Percentiles rank a stretch among this genome's conserved stretches.
Conservation (phyloP, 2,113 vertebrate genomes). For the Chlorodrepanis virens region DNA sequence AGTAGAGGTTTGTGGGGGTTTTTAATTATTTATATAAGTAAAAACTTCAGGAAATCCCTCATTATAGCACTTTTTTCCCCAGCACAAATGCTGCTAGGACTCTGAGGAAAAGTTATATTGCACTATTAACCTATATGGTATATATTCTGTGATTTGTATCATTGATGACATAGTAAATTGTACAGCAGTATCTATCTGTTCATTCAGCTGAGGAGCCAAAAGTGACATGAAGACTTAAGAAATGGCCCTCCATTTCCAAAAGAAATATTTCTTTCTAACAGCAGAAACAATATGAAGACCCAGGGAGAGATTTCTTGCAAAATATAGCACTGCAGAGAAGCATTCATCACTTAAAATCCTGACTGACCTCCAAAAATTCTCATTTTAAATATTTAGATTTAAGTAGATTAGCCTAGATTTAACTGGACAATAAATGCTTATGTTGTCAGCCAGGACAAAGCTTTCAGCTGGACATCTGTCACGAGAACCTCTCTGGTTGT, state of each 20-base stretch:
- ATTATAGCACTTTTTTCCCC: neutral
- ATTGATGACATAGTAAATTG: neutral
- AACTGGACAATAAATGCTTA: neutral
- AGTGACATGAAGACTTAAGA: neutral
- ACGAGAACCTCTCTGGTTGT: neutral
- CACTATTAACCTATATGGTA: neutral
- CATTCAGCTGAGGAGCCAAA: neutral
- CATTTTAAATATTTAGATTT: neutral
- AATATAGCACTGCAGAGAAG: neutral
- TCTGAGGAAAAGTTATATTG: neutral
- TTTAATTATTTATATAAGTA: neutral
- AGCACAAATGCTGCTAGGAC: neutral
- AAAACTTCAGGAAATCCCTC: neutral
- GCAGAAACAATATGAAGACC: neutral
- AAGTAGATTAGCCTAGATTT: neutral
- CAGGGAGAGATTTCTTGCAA: neutral
- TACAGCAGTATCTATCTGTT: neutral
- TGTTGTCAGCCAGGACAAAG: neutral
- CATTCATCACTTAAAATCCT: neutral
- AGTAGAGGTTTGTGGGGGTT: accelerated
- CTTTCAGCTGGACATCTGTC: neutral
- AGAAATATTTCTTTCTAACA: neutral
- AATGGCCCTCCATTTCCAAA: neutral
- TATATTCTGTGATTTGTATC: neutral
- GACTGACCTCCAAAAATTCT: neutral